Conservation (phyloP, 2,113 vertebrate species). For the Chunga burmeisteri region DNA sequence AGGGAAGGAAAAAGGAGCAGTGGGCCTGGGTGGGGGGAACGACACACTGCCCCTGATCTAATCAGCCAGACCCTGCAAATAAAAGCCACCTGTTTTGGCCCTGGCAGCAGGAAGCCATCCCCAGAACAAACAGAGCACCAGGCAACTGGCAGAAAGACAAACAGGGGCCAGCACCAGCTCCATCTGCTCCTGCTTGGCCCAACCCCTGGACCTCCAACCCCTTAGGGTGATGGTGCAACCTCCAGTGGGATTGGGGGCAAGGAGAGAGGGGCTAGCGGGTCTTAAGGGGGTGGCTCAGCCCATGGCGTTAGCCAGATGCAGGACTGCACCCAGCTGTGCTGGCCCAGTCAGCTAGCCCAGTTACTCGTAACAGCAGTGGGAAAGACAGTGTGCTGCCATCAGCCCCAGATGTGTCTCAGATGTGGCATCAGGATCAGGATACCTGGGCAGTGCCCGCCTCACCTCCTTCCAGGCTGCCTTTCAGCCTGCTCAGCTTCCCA, state of each 20-base stretch:
- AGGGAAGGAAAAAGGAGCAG: background rate
- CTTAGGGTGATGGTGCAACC: background rate
- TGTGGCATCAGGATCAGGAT: background rate
- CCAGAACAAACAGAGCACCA: slow-evolving; percentile 66
- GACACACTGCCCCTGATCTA: slow-evolving; percentile 1
- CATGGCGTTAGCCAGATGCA: accelerated
- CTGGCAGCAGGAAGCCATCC: slow-evolving; percentile 73
- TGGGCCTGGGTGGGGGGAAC: background rate
- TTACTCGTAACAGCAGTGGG: background rate
- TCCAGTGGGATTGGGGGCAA: background rate
- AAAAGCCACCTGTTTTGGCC: slow-evolving; percentile 79
- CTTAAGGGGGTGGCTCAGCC: background rate
- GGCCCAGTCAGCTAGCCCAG: background rate
- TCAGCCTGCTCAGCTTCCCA: background rate
- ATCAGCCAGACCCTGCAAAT: slow-evolving; percentile 74
- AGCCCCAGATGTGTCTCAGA: background rate
- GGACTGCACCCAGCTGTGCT: background rate
- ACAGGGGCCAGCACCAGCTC: slow-evolving; percentile 59
- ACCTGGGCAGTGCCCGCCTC: background rate
- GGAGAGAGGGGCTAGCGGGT: background rate
- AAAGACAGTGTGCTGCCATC: background rate
- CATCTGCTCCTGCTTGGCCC: slow-evolving; percentile 39
- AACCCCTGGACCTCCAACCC: background rate
- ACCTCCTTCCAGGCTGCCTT: background rate
- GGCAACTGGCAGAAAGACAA: slow-evolving; percentile 69